phyloP scores from a whole-genome alignment of 2,113 vertebrate species.

The Phylloscopus trochiloides region DNA sequence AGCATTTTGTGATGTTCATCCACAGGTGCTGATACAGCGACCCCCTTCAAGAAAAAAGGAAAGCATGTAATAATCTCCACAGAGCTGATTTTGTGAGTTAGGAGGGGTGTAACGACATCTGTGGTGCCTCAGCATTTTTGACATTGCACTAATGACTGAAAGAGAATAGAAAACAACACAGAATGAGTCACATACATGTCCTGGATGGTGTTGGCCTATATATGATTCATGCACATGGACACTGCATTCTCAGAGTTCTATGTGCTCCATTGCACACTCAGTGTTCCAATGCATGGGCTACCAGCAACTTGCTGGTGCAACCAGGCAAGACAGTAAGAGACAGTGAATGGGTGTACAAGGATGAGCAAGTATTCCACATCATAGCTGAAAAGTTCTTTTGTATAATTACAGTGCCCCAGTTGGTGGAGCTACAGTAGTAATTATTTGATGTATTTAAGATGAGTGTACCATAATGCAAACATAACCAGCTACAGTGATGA shows the following conservation, averaged over 20 bases:
- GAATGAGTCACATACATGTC: neutral
- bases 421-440: neutral
- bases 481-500: neutral
- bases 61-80: neutral
- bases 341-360: neutral
- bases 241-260: neutral
- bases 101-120: neutral
- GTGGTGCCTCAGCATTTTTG: neutral
- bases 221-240: fast-evolving
- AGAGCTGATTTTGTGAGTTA: neutral
- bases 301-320: neutral
- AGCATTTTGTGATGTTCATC: neutral
- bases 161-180: neutral
- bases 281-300: neutral
- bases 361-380: neutral
- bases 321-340: neutral
- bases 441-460: neutral
- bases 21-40: neutral
- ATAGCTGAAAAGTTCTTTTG: neutral
- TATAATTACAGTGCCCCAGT: neutral
- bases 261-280: fast-evolving
- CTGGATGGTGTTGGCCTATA: neutral
- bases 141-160: neutral
- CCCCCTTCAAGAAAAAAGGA: neutral
- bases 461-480: neutral